phyloP scores from a whole-genome alignment of 2,113 vertebrate species.

The Anolis sagrei region DNA sequence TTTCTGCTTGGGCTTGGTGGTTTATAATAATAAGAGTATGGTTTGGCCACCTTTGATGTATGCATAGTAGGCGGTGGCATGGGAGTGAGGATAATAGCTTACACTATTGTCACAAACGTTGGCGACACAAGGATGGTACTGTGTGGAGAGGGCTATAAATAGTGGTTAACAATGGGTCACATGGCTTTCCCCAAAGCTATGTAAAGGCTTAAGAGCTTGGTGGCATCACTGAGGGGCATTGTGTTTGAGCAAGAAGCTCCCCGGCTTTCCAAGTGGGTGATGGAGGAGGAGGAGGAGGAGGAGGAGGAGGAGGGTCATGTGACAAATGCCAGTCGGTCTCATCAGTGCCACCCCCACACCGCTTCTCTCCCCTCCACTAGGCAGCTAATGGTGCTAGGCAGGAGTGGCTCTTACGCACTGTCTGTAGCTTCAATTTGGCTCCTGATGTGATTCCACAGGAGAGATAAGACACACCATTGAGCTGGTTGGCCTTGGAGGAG shows the following conservation, averaged over 20 bases:
- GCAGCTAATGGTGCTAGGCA: conserved; percentile 14
- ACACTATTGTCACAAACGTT: conserved; percentile 6
- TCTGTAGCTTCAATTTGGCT: conserved; percentile 4
- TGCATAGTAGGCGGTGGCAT: conserved; percentile 17
- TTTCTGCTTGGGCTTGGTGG: not conserved
- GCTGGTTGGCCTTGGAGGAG: not conserved
- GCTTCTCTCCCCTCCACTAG: not conserved
- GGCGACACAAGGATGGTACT: conserved; percentile 28
- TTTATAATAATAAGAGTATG: not conserved
- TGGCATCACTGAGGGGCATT: conserved; percentile 15
- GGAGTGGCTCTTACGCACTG: not conserved
- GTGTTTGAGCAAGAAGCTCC: conserved; percentile 18
- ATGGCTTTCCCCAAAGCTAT: not conserved
- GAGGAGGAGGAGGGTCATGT: not conserved
- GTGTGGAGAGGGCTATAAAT: conserved; percentile 27
- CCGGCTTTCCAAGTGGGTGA: conserved; percentile 19
- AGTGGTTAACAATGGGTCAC: not conserved
- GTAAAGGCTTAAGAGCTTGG: not conserved
- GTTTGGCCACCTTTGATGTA: conserved; percentile 7
- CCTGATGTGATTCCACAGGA: not conserved
- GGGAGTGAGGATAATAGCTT: conserved; percentile 20
- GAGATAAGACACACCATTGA: not conserved
- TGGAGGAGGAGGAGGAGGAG: not conserved
- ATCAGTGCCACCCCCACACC: not conserved
- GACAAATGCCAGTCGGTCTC: not conserved